Evolutionary conservation across 2,113 vertebrate genomes (phyloP).

Genomic region (Crotalus helleri): DNA sequence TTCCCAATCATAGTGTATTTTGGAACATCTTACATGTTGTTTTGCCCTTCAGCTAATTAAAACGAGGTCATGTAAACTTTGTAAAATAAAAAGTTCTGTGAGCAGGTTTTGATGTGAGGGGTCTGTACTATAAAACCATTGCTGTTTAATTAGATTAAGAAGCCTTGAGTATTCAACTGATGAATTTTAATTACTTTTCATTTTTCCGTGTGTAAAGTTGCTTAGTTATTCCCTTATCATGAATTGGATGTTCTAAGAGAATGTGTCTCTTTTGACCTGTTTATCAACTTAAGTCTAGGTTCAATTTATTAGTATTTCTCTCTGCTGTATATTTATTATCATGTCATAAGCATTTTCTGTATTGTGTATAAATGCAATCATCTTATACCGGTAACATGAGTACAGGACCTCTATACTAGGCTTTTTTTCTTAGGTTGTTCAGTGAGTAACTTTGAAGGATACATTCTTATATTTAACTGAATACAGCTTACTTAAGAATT

Average conservation of each 20-base stretch:
- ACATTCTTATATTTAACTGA: background rate
- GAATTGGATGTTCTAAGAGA: background rate
- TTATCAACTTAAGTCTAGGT: background rate
- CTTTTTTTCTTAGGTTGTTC: background rate
- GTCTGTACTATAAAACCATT: background rate
- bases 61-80: background rate
- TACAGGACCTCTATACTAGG: background rate
- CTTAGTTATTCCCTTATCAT: background rate
- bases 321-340: background rate
- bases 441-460: background rate
- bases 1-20: background rate
- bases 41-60: background rate
- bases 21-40: background rate
- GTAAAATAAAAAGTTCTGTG: background rate
- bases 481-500: background rate
- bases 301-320: background rate
- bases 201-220: background rate
- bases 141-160: constrained; percentile 10
- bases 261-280: background rate
- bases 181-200: constrained; percentile 4
- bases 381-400: background rate
- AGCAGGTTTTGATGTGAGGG: background rate
- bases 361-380: background rate
- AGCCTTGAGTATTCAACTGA: background rate
- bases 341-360: background rate